phyloP scores from a whole-genome alignment of 1,140 invertebrate genomes.

The Orchesella cincta region DNA sequence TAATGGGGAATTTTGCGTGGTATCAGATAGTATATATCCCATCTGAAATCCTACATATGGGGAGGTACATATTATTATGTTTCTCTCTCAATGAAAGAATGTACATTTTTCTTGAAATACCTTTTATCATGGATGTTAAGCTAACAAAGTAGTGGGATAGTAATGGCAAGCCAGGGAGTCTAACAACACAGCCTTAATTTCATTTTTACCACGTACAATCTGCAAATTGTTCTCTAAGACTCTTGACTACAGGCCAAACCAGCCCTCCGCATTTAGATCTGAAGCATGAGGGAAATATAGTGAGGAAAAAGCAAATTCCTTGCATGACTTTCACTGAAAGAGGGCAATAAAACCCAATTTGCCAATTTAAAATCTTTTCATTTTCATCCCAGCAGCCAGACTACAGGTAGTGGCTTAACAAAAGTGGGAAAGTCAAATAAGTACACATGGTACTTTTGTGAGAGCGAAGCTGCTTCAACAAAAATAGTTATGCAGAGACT shows the following conservation, averaged over 20 bases:
- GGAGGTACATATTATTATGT: too few relatives aligned
- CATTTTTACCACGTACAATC: conserved; percentile 37
- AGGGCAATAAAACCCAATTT: conserved; percentile 42
- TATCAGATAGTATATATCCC: too few relatives aligned
- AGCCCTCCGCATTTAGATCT: background rate
- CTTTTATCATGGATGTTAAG: background rate
- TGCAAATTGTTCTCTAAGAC: conserved; percentile 37
- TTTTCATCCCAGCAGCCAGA: conserved; percentile 4
- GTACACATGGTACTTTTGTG: too few relatives aligned
- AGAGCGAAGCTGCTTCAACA: too few relatives aligned
- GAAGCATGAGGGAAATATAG: background rate
- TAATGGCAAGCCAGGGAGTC: background rate
- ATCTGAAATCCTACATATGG: too few relatives aligned
- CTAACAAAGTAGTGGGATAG: background rate
- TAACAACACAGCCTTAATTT: conserved; percentile 22
- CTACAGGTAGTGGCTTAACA: background rate
- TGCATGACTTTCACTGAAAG: conserved; percentile 21
- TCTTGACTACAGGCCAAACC: background rate
- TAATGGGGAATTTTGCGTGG: background rate
- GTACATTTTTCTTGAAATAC: background rate
- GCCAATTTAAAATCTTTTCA: conserved; percentile 44
- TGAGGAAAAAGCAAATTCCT: background rate
- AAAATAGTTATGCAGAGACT: background rate
- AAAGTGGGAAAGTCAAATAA: background rate
- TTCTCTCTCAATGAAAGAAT: background rate